Evolutionary conservation across 2,888 invertebrate species (phyloP).

Genomic region (Napeogenes inachia): DNA sequence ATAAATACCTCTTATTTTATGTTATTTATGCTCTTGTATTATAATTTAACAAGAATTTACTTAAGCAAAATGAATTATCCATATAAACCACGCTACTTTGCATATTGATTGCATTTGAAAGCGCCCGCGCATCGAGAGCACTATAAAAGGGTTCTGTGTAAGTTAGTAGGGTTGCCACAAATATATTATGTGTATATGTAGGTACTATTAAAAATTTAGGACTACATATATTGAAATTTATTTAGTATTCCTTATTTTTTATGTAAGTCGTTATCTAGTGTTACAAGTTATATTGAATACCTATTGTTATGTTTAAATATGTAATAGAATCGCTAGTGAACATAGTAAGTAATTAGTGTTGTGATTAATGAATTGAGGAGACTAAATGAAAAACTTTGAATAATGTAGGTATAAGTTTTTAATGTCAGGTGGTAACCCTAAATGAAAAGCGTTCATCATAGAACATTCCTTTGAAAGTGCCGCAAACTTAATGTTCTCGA

Average conservation of each 20-base stretch:
- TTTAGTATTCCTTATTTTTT: too few relatives aligned
- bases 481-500: constrained; percentile 35
- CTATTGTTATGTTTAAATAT: not conserved
- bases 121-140: constrained; percentile 25
- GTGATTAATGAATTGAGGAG: too few relatives aligned
- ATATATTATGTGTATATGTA: not conserved
- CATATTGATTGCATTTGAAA: constrained; percentile 31
- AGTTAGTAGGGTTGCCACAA: constrained; percentile 16
- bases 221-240: too few relatives aligned
- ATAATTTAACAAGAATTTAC: constrained; percentile 20
- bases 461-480: constrained; percentile 40
- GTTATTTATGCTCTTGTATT: not conserved
- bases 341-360: too few relatives aligned
- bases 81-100: constrained; percentile 26
- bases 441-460: constrained; percentile 23
- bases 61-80: constrained; percentile 20
- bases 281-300: too few relatives aligned
- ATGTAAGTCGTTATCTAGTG: too few relatives aligned
- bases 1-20: not conserved
- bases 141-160: constrained; percentile 22
- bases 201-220: too few relatives aligned
- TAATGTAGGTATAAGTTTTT: too few relatives aligned
- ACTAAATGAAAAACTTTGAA: too few relatives aligned
- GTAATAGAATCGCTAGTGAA: not conserved
- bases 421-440: constrained; percentile 7